Evolutionary conservation across 2,113 vertebrate genomes (phyloP).

Genomic region (Elephas maximus): DNA sequence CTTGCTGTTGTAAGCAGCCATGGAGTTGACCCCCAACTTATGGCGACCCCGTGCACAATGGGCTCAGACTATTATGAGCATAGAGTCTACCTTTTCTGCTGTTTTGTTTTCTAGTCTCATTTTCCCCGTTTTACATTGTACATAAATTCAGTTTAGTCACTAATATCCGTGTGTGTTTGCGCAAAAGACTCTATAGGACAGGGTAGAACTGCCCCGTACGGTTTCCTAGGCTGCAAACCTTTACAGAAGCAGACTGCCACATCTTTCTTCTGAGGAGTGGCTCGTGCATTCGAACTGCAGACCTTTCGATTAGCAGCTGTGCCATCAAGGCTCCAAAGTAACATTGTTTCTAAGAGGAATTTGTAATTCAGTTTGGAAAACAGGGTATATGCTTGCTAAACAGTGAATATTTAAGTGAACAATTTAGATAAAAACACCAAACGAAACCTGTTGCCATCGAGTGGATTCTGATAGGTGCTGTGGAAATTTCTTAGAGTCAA

Average conservation of each 20-base stretch:
- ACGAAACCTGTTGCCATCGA: no score
- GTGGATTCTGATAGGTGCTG: no score
- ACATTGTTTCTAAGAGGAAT: background rate
- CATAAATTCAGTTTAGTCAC: background rate
- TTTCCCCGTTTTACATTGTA: background rate
- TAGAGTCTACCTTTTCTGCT: background rate
- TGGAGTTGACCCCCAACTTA: background rate
- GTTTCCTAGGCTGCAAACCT: background rate
- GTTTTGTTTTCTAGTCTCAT: conserved; percentile 23
- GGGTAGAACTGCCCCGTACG: background rate
- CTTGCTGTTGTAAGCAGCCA: background rate
- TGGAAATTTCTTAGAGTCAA: background rate
- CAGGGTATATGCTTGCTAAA: background rate
- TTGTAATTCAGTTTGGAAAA: conserved; percentile 4
- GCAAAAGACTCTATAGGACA: background rate
- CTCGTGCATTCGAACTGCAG: no score
- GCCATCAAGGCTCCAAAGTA: background rate
- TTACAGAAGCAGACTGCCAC: no score
- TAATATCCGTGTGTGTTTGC: background rate
- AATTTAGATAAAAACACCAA: background rate
- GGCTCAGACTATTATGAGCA: background rate
- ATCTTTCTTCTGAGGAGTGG: no score
- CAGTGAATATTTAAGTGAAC: background rate
- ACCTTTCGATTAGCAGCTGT: no score
- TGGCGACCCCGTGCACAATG: background rate